Percentiles rank a stretch among this genome's conserved stretches.
These are phyloP conservation scores for Neelides folsomi DNA, from an alignment of 2,888 invertebrate genomes.

Conservation along the genomic window DNA sequence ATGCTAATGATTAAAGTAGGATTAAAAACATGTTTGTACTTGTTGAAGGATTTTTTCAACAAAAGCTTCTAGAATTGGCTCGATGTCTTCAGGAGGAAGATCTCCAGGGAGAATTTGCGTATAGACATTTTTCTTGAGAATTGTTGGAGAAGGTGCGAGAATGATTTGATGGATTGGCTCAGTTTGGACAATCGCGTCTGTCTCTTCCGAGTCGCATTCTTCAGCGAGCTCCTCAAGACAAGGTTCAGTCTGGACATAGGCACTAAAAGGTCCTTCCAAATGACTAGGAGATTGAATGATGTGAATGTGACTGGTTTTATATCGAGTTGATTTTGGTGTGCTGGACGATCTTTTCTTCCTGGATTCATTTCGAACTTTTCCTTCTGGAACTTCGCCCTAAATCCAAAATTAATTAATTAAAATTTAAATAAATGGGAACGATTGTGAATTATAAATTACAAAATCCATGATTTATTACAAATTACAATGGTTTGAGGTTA, in stretches of 20 bases:
- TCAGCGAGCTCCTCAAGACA: slow-evolving; percentile 55
- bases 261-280: slow-evolving; percentile 54
- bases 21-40: slow-evolving; percentile 23
- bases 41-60: slow-evolving; percentile 83
- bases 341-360: too few species aligned
- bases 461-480: too few species aligned
- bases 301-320: too few species aligned
- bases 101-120: slow-evolving; percentile 87
- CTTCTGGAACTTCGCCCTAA: too few species aligned
- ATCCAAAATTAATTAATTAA: too few species aligned
- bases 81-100: slow-evolving; percentile 76
- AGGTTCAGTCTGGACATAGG: slow-evolving; percentile 32
- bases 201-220: slow-evolving; percentile 16
- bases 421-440: too few species aligned
- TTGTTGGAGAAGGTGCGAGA: slow-evolving; percentile 61
- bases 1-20: too few species aligned
- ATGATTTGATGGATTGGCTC: slow-evolving; percentile 53
- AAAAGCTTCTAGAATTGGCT: slow-evolving; percentile 74
- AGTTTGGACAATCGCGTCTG: slow-evolving; percentile 28
- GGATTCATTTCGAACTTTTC: too few species aligned
- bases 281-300: slow-evolving; percentile 80
- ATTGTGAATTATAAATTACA: too few species aligned
- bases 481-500: too few species aligned
- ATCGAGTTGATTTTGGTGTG: too few species aligned
- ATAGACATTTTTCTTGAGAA: slow-evolving; percentile 61